Percentiles rank a stretch among this genome's conserved stretches.
These are phyloP conservation scores for Alcedo atthis DNA, from an alignment of 2,797 vertebrate species.

Conservation along the genomic window DNA sequence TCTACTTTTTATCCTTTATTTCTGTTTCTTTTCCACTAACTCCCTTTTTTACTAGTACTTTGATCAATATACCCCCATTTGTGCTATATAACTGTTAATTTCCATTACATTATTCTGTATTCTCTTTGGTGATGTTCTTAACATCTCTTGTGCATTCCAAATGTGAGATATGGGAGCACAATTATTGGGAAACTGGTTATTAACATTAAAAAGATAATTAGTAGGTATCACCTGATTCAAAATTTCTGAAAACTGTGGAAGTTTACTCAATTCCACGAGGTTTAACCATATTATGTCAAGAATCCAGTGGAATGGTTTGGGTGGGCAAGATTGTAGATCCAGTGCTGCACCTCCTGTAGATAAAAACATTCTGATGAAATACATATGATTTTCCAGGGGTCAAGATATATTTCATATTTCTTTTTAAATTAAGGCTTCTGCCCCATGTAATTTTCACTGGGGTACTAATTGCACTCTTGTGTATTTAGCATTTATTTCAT, in stretches of 20 bases:
- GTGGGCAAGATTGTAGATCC: constrained; percentile 85
- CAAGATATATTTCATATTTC: neutral
- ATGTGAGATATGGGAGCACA: neutral
- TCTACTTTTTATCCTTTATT: neutral
- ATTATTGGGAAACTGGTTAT: neutral
- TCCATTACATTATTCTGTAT: neutral
- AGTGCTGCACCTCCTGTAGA: constrained; percentile 84
- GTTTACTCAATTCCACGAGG: constrained; percentile 84
- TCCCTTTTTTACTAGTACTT: neutral
- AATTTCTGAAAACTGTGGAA: constrained; percentile 80
- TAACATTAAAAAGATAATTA: neutral
- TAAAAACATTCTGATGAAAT: neutral
- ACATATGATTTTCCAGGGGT: neutral
- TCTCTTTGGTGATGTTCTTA: neutral
- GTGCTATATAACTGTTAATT: neutral
- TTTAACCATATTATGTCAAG: constrained; percentile 87
- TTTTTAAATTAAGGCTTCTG: neutral
- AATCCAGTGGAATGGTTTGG: constrained; percentile 85
- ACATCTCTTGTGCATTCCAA: neutral
- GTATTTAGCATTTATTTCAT: neutral
- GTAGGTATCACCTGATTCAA: constrained; percentile 78
- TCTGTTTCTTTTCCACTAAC: neutral
- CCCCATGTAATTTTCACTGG: neutral
- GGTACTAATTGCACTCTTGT: neutral
- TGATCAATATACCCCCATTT: neutral